Conservation (phyloP, 2,113 vertebrate genomes). For the Corythornis cristatus region DNA sequence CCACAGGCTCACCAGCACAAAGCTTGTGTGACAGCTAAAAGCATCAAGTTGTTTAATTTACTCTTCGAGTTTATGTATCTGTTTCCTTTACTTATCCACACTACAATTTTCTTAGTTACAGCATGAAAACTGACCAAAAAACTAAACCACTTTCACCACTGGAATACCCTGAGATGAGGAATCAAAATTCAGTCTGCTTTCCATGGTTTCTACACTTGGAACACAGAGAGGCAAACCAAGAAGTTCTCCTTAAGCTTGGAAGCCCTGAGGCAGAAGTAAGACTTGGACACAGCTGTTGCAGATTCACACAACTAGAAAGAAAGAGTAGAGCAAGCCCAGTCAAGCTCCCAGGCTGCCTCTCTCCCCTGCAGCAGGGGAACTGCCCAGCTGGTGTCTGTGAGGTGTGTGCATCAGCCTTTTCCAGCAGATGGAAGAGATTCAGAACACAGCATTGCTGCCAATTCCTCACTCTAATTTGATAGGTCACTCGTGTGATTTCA, state of each 20-base stretch:
- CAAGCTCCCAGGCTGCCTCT: not conserved
- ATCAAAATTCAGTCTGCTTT: not conserved
- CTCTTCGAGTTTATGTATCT: not conserved
- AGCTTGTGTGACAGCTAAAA: not conserved
- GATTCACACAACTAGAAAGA: not conserved
- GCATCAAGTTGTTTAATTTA: not conserved
- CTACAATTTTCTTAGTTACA: not conserved
- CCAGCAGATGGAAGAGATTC: not conserved
- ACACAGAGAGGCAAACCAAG: not conserved
- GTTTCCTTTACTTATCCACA: not conserved
- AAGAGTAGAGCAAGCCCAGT: not conserved
- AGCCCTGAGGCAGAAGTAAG: not conserved
- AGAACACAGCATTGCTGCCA: not conserved
- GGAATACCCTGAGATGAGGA: not conserved
- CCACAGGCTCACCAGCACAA: not conserved
- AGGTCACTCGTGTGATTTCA: not conserved
- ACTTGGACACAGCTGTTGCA: not conserved
- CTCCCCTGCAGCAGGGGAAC: not conserved
- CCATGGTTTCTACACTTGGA: not conserved
- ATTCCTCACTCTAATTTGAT: not conserved
- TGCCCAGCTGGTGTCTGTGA: not conserved
- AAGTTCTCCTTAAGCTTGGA: not conserved
- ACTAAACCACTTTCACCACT: too few species aligned
- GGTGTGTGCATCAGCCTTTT: not conserved
- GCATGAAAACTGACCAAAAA: not conserved